phyloP scores from a whole-genome alignment of 2,888 invertebrate species.

The Sclerodermus sp. region DNA sequence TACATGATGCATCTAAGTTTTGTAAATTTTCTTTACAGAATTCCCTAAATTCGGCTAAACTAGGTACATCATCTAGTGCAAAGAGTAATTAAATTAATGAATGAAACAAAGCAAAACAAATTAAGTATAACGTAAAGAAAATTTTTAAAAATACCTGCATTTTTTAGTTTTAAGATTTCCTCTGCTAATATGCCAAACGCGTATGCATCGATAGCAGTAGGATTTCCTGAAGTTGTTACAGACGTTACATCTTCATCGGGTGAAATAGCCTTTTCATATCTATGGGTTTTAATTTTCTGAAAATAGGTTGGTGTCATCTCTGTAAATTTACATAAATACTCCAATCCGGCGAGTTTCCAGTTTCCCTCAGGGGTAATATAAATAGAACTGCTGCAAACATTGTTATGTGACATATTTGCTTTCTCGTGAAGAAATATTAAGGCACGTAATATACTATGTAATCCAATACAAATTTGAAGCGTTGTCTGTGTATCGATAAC shows the following conservation, averaged over 20 bases:
- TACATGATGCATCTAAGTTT: slow-evolving; percentile 65
- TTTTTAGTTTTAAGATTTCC: slow-evolving; percentile 69
- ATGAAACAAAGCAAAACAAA: slow-evolving; percentile 20
- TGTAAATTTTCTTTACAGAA: slow-evolving; percentile 72
- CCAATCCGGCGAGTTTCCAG: slow-evolving; percentile 87
- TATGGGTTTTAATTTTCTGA: slow-evolving; percentile 68
- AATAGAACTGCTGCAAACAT: slow-evolving; percentile 76
- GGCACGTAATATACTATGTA: slow-evolving; percentile 79
- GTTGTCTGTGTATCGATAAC: slow-evolving; percentile 69
- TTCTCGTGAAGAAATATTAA: slow-evolving; percentile 83
- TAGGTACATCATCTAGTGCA: slow-evolving; percentile 71
- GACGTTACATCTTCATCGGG: slow-evolving; percentile 67
- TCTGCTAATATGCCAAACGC: slow-evolving; percentile 76
- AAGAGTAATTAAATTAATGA: slow-evolving; percentile 27
- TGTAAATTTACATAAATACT: slow-evolving; percentile 72
- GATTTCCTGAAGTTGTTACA: slow-evolving; percentile 52
- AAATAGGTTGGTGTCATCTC: slow-evolving; percentile 70
- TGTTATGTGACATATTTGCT: slow-evolving; percentile 80
- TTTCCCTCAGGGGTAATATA: slow-evolving; percentile 82
- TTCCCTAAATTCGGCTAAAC: slow-evolving; percentile 70
- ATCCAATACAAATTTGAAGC: slow-evolving; percentile 81
- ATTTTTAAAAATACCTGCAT: slow-evolving; percentile 38
- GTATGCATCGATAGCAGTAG: slow-evolving; percentile 72
- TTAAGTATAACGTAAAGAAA: slow-evolving; percentile 1
- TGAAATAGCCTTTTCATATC: slow-evolving; percentile 74